These are phyloP conservation scores for Azorinus chamasolen DNA, from an alignment of 2,888 invertebrate genomes.

Conservation along the genomic window DNA sequence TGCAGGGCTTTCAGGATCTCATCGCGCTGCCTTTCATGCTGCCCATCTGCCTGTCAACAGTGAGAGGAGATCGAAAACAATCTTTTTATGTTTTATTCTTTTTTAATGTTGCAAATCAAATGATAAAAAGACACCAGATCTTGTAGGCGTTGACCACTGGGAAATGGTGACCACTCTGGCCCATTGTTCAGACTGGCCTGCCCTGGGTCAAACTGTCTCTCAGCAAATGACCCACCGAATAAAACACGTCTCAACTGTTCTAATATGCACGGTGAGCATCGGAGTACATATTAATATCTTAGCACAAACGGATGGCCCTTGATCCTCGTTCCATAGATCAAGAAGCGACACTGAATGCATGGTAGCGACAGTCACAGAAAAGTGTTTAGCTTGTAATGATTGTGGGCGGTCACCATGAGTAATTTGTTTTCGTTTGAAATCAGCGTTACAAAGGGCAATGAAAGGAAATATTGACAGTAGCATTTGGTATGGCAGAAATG, in stretches of 20 bases:
- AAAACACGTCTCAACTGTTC: conserved; percentile 38
- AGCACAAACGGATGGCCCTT: conserved; percentile 50
- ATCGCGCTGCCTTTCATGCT: conserved; percentile 9
- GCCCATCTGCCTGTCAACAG: conserved; percentile 43
- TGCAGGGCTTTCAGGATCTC: no score
- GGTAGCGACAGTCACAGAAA: no score
- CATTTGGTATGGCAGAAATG: no score
- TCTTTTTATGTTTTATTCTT: conserved; percentile 56
- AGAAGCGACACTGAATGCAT: not conserved
- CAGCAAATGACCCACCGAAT: conserved; percentile 55
- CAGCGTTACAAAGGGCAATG: no score
- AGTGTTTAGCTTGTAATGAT: conserved; percentile 4
- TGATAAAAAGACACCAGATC: conserved; percentile 61
- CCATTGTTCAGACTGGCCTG: conserved; percentile 46
- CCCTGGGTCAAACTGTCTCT: conserved; percentile 62
- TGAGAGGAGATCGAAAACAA: conserved; percentile 53
- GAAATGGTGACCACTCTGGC: conserved; percentile 28
- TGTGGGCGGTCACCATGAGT: conserved; percentile 50
- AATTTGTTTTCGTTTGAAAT: conserved; percentile 64
- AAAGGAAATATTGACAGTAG: no score
- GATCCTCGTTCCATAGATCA: conserved; percentile 56
- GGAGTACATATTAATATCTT: conserved; percentile 62
- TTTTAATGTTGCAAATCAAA: conserved; percentile 51
- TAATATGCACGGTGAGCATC: conserved; percentile 49
- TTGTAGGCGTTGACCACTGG: conserved; percentile 48